A percentile compares a stretch with the other conserved stretches of the same genome.
phyloP scores from a whole-genome alignment of 2,113 vertebrate species.

The Rana temporaria region DNA sequence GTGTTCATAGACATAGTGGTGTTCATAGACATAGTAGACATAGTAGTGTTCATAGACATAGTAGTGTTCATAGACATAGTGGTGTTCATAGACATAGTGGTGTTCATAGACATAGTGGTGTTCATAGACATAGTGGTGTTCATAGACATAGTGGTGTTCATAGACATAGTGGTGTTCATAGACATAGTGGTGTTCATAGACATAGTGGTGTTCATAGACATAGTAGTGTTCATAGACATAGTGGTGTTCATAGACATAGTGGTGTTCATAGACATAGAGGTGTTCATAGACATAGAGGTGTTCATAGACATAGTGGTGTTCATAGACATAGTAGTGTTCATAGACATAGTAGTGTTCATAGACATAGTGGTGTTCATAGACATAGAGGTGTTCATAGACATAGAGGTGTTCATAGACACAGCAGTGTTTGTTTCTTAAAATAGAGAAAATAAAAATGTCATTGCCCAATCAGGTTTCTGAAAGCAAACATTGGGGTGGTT shows the following conservation, averaged over 20 bases:
- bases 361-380: neutral
- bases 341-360: constrained; percentile 24
- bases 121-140: constrained; percentile 28
- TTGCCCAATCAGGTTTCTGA: neutral
- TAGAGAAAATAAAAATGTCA: neutral
- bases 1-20: too few species aligned
- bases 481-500: neutral
- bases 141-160: neutral
- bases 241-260: too few species aligned
- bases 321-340: neutral
- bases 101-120: too few species aligned
- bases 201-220: neutral
- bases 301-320: constrained; percentile 28
- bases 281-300: too few species aligned
- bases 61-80: too few species aligned
- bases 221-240: constrained; percentile 19
- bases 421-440: neutral
- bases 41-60: too few species aligned
- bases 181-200: neutral
- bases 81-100: constrained; percentile 18
- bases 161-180: constrained; percentile 24
- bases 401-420: too few species aligned
- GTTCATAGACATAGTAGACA: too few species aligned
- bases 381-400: too few species aligned
- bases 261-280: constrained; percentile 18